Conservation (phyloP, 2,797 vertebrate genomes). For the Oryzias sinensis region DNA sequence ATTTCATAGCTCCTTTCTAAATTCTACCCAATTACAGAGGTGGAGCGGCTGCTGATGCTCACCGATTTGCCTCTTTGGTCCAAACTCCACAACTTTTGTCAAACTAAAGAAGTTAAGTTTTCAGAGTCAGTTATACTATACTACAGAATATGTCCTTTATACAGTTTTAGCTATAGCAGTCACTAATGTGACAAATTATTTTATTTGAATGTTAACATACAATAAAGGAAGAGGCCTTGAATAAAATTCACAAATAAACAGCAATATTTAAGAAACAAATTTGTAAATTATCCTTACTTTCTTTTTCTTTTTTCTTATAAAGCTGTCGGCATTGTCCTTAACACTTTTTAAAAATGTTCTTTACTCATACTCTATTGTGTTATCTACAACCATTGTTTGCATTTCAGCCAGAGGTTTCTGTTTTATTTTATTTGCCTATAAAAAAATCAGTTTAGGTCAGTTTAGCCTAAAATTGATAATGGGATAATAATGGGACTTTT, state of each 20-base stretch:
- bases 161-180: conserved; percentile 62
- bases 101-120: conserved; percentile 18
- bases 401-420: too few relatives aligned
- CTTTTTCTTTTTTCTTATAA: background rate
- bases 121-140: too few relatives aligned
- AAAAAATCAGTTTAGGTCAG: too few relatives aligned
- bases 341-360: background rate
- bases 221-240: conserved; percentile 54
- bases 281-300: conserved; percentile 46
- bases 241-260: conserved; percentile 54
- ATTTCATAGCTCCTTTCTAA: conserved; percentile 75
- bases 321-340: conserved; percentile 2
- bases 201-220: conserved; percentile 47
- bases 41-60: conserved; percentile 57
- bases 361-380: too few relatives aligned
- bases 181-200: conserved; percentile 66
- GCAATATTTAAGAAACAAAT: too few relatives aligned
- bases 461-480: too few relatives aligned
- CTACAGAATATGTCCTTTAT: conserved; percentile 19
- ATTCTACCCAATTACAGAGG: conserved; percentile 80
- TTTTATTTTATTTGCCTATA: too few relatives aligned
- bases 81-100: conserved; percentile 35
- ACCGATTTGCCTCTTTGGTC: conserved; percentile 49
- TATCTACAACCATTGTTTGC: too few relatives aligned
- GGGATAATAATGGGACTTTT: too few relatives aligned